Conservation (phyloP, 2,797 vertebrate genomes). For the Spea hammondii region DNA sequence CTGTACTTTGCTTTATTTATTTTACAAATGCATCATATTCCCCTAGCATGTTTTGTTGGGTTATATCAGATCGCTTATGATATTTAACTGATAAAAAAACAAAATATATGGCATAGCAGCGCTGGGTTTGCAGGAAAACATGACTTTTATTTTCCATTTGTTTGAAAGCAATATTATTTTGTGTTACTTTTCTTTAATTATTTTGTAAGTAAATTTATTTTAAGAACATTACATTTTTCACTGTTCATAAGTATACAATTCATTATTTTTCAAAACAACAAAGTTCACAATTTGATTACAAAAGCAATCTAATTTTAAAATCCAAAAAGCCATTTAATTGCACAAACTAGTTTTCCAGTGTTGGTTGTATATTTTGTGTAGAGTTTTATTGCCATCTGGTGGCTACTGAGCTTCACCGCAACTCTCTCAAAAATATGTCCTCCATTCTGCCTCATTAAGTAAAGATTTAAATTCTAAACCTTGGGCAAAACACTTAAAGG, state of each 20-base stretch:
- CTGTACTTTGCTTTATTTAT: no score
- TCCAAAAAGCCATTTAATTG: constrained; percentile 9
- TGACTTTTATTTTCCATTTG: neutral
- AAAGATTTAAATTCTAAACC: neutral
- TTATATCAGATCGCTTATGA: no score
- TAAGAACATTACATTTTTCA: constrained; percentile 4
- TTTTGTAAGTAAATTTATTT: neutral
- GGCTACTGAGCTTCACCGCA: neutral
- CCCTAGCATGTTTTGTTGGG: no score
- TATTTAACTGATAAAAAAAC: no score
- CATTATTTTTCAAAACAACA: neutral
- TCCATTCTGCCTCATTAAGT: neutral
- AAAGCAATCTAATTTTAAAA: neutral
- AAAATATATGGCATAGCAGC: no score
- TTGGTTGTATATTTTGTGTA: neutral
- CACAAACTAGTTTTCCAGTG: neutral
- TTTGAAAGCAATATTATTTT: neutral
- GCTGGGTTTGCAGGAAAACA: no score
- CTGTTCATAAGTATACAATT: neutral
- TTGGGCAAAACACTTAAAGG: no score
- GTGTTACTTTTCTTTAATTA: neutral
- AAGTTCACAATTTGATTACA: constrained; percentile 1
- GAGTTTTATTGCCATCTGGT: constrained; percentile 36
- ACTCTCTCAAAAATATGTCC: neutral
- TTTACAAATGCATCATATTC: no score